Conservation (phyloP, 2,797 vertebrate genomes). For the Lycodopsis pacificus region DNA sequence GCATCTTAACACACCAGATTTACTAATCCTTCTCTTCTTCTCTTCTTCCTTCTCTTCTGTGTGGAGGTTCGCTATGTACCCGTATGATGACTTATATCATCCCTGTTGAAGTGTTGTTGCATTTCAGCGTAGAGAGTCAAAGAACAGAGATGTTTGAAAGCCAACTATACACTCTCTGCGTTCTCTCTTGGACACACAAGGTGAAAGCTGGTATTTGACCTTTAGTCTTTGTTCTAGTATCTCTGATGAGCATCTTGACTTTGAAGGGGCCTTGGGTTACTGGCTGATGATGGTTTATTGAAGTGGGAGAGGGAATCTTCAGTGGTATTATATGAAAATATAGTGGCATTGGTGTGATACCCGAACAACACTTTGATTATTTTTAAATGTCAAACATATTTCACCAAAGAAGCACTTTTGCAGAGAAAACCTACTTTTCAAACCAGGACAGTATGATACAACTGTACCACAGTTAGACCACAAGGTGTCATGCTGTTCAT, state of each 20-base stretch:
- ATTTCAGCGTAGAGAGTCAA: constrained; percentile 2
- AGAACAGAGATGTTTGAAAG: constrained; percentile 11
- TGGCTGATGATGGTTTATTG: constrained; percentile 23
- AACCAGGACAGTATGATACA: constrained; percentile 19
- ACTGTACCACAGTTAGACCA: constrained; percentile 8
- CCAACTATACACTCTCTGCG: neutral
- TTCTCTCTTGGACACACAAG: constrained; percentile 16
- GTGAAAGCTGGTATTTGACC: constrained; percentile 56
- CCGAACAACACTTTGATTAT: constrained; percentile 7
- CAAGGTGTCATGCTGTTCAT: constrained; percentile 3
- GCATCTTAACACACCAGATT: constrained; percentile 17
- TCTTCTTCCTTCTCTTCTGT: neutral
- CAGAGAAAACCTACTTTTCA: constrained; percentile 11
- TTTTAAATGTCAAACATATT: constrained; percentile 3
- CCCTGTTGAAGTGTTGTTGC: neutral
- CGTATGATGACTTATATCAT: neutral
- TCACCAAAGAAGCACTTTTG: neutral
- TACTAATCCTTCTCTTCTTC: neutral
- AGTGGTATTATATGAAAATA: constrained; percentile 12
- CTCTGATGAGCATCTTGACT: constrained; percentile 41
- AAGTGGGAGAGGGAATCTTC: neutral
- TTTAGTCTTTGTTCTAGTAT: constrained; percentile 49
- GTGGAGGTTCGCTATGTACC: neutral
- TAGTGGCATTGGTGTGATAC: neutral
- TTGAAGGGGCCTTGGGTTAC: constrained; percentile 21